A percentile compares a stretch with the other conserved stretches of the same genome.
Conservation (phyloP, 2,113 vertebrate species). For the Ceyx cyanopectus region DNA sequence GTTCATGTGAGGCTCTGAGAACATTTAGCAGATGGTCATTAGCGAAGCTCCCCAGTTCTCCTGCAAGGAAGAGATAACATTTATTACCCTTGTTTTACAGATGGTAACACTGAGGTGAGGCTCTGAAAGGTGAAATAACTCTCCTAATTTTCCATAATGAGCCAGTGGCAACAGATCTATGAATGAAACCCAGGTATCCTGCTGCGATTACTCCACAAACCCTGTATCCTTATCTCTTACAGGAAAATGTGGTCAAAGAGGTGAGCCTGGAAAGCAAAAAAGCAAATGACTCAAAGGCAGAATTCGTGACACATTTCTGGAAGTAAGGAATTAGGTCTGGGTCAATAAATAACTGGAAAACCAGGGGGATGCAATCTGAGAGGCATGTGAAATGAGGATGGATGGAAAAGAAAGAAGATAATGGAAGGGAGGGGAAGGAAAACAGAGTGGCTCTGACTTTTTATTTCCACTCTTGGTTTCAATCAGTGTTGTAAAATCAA, state of each 20-base stretch:
- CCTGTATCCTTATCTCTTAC: conserved; percentile 43
- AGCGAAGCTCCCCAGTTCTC: conserved; percentile 36
- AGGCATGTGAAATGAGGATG: conserved; percentile 47
- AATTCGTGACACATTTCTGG: conserved; percentile 65
- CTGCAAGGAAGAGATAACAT: conserved; percentile 72
- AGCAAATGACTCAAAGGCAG: conserved; percentile 55
- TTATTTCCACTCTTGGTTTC: conserved; percentile 70
- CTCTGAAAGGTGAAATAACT: conserved; percentile 62
- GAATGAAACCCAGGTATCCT: conserved; percentile 65
- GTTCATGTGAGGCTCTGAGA: conserved; percentile 65
- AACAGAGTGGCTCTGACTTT: conserved; percentile 51
- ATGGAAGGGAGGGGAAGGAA: conserved; percentile 66
- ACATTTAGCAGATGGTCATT: conserved; percentile 70
- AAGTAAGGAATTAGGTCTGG: conserved; percentile 67
- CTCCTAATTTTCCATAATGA: conserved; percentile 42
- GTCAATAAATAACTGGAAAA: conserved; percentile 68
- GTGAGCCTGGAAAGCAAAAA: conserved; percentile 64
- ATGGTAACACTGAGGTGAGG: conserved; percentile 59
- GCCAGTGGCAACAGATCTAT: conserved; percentile 59
- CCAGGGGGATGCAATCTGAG: conserved; percentile 50
- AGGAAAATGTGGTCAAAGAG: conserved; percentile 47
- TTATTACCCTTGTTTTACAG: conserved; percentile 64
- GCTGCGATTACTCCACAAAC: conserved; percentile 47
- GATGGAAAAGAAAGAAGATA: conserved; percentile 66
- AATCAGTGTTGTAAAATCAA: conserved; percentile 55